These are phyloP conservation scores for Drosophila borborema DNA, from an alignment of 2,888 invertebrate genomes.

Conservation along the genomic window DNA sequence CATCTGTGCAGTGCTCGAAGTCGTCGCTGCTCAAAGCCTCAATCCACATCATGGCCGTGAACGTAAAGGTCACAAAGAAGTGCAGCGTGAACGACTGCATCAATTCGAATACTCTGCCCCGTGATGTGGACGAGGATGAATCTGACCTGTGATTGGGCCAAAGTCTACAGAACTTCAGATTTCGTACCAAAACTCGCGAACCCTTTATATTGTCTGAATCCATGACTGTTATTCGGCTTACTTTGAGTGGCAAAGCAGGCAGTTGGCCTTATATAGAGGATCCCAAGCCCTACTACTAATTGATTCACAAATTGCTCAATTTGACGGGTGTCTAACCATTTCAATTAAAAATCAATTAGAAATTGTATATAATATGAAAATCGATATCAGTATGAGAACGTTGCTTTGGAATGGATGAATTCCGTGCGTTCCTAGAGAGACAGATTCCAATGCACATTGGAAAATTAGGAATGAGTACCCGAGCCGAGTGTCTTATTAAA, in stretches of 20 bases:
- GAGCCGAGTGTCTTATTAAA: conserved; percentile 40
- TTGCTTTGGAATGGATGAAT: conserved; percentile 13
- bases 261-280: conserved; percentile 32
- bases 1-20: conserved; percentile 47
- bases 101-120: conserved; percentile 8
- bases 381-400: conserved; percentile 32
- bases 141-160: conserved; percentile 31
- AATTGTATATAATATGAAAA: conserved; percentile 36
- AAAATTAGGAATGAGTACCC: conserved; percentile 16
- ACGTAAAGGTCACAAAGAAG: conserved; percentile 10
- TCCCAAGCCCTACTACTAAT: conserved; percentile 1
- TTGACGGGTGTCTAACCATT: conserved; percentile 45
- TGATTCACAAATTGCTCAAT: conserved; percentile 51
- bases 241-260: conserved; percentile 1
- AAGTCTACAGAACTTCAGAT: conserved; percentile 23
- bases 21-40: conserved; percentile 51
- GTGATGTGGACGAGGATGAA: neutral
- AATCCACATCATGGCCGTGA: conserved; percentile 48
- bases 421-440: neutral
- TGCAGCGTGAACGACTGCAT: conserved; percentile 33
- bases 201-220: conserved; percentile 42
- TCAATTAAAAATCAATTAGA: conserved; percentile 66
- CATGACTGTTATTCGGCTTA: conserved; percentile 22
- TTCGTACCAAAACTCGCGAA: conserved; percentile 27
- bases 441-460: conserved; percentile 17